phyloP scores from a whole-genome alignment of 2,888 invertebrate genomes.

The Nasonia oneida region DNA sequence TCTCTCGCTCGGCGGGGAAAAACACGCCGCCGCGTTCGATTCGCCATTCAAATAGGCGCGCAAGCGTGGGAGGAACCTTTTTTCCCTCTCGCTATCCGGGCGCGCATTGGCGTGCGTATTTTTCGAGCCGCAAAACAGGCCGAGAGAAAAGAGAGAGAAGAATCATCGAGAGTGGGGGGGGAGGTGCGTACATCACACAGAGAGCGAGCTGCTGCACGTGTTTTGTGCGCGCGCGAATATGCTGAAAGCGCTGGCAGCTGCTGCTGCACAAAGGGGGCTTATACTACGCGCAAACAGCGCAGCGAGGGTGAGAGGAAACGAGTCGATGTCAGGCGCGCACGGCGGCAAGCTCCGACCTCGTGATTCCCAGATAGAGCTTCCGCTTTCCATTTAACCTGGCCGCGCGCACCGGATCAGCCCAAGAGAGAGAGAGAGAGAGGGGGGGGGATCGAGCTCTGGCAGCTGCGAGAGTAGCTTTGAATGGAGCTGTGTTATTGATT shows the following conservation, averaged over 20 bases:
- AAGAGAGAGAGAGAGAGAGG: neutral
- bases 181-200: neutral
- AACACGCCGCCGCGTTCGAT: neutral
- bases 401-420: neutral
- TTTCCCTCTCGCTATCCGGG: neutral
- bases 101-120: neutral
- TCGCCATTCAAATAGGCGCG: neutral
- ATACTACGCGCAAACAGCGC: neutral
- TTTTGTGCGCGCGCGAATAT: neutral
- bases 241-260: neutral
- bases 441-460: neutral
- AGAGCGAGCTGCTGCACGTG: neutral
- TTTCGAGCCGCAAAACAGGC: neutral
- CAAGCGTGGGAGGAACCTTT: neutral
- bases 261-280: constrained; percentile 7
- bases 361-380: constrained; percentile 6
- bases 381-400: constrained; percentile 31
- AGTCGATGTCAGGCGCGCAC: neutral
- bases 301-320: neutral
- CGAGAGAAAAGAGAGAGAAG: neutral
- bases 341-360: constrained; percentile 32
- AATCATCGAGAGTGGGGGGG: neutral
- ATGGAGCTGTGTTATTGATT: constrained; percentile 76
- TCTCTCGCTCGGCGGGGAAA: neutral
- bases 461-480: constrained; percentile 66